Evolutionary conservation across 2,888 invertebrate species (phyloP).

Genomic region (Stegophylla sp.): DNA sequence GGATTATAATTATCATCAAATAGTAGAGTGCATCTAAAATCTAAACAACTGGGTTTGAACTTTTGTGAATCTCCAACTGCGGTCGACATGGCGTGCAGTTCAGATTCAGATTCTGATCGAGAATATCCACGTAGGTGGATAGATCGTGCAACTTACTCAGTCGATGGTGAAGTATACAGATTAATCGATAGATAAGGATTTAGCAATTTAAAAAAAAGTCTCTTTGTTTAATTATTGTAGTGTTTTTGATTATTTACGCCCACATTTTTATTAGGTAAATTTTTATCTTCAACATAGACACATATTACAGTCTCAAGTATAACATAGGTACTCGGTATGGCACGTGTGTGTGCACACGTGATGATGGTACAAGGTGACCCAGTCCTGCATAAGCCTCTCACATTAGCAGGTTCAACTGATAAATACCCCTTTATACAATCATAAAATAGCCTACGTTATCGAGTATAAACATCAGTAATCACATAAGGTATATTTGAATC

Average conservation of each 20-base stretch:
- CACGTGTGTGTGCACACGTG: conserved; percentile 39
- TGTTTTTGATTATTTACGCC: background rate
- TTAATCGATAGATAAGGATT: background rate
- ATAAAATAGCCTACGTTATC: conserved; percentile 30
- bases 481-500: background rate
- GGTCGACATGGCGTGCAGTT: background rate
- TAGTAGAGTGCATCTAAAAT: background rate
- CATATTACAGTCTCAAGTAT: conserved; percentile 30
- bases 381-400: conserved; percentile 6
- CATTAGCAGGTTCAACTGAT: conserved; percentile 33
- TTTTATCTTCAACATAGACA: background rate
- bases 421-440: conserved; percentile 25
- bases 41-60: background rate
- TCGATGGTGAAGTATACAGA: conserved; percentile 29
- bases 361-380: conserved; percentile 50
- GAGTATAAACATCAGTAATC: conserved; percentile 2
- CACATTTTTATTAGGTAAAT: background rate
- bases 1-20: background rate
- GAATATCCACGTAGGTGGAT: conserved; percentile 40
- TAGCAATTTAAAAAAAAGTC: background rate
- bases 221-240: background rate
- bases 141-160: conserved; percentile 9
- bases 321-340: conserved; percentile 2
- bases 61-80: conserved; percentile 3
- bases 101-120: conserved; percentile 53